Conservation (phyloP, 2,888 invertebrate genomes). For the Nyleta sp. region DNA sequence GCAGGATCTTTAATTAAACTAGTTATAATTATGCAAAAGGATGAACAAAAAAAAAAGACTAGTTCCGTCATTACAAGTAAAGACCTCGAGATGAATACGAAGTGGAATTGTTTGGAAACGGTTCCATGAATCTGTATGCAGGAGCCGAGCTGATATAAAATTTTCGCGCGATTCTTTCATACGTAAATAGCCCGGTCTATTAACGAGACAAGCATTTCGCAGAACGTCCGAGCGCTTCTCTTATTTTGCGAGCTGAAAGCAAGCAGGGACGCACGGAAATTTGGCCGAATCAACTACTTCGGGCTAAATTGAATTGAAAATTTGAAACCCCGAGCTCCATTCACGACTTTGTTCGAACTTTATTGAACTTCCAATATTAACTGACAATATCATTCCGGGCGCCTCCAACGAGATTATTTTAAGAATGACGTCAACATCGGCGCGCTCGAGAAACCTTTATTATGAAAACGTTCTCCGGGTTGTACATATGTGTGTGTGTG, state of each 20-base stretch:
- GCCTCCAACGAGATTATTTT: slow-evolving; percentile 33
- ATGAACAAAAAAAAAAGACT: slow-evolving; percentile 1
- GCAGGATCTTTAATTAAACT: slow-evolving; percentile 21
- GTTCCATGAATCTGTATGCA: slow-evolving; percentile 12
- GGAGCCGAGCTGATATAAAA: slow-evolving; percentile 1
- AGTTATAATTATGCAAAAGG: slow-evolving; percentile 5
- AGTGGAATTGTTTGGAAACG: slow-evolving; percentile 20
- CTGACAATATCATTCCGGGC: slow-evolving; percentile 35
- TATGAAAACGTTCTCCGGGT: slow-evolving; percentile 12
- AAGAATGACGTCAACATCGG: slow-evolving; percentile 35
- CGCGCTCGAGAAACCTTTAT: slow-evolving; percentile 6
- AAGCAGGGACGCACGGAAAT: not conserved
- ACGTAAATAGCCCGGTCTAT: too few species aligned
- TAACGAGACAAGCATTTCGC: too few species aligned
- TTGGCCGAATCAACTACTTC: not conserved
- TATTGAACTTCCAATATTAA: slow-evolving; percentile 42
- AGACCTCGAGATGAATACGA: slow-evolving; percentile 19
- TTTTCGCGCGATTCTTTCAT: slow-evolving; percentile 7
- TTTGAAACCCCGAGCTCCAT: slow-evolving; percentile 10
- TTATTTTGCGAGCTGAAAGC: too few species aligned
- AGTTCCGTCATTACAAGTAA: slow-evolving; percentile 12
- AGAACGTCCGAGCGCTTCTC: too few species aligned
- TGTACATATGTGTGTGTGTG: not conserved
- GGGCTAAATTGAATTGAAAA: slow-evolving; percentile 27
- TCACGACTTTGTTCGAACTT: slow-evolving; percentile 34